phyloP scores from a whole-genome alignment of 2,888 invertebrate genomes.

The Ophioninae sp. region DNA sequence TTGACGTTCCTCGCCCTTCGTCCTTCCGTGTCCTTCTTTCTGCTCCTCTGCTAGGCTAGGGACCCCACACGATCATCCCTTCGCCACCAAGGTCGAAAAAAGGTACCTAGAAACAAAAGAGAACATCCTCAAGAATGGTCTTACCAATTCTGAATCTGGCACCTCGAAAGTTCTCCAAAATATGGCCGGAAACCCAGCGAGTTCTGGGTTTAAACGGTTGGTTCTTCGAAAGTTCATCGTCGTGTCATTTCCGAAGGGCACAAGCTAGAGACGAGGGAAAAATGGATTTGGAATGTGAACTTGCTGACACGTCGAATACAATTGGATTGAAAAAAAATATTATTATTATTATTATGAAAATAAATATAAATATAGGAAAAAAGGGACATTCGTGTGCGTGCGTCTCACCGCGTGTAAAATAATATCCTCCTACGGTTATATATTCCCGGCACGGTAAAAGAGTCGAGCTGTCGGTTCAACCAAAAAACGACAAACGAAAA shows the following conservation, averaged over 20 bases:
- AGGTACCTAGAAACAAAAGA: conserved; percentile 1
- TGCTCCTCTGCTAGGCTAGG: conserved; percentile 1
- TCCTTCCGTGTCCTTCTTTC: background rate
- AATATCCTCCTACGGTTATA: conserved; percentile 68
- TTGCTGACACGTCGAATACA: conserved; percentile 69
- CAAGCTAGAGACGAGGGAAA: conserved; percentile 40
- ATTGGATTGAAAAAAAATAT: conserved; percentile 45
- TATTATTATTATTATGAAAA: background rate
- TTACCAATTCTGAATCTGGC: background rate
- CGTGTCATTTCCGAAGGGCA: background rate
- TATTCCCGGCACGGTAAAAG: conserved; percentile 56
- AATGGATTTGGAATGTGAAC: conserved; percentile 65
- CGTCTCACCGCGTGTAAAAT: conserved; percentile 69
- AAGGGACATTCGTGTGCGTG: conserved; percentile 8
- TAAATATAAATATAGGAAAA: conserved; percentile 18
- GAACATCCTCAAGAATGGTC: background rate
- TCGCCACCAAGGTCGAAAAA: conserved; percentile 8
- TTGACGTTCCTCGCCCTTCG: background rate
- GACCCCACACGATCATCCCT: conserved; percentile 42
- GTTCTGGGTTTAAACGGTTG: background rate
- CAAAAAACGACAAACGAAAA: conserved; percentile 15
- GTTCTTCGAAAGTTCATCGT: background rate
- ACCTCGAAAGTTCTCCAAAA: background rate
- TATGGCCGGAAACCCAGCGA: background rate
- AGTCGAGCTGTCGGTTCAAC: conserved; percentile 63